A percentile compares a stretch with the other conserved stretches of the same genome.
phyloP scores from a whole-genome alignment of 1,140 invertebrate genomes.

The Hycleus phaleratus region DNA sequence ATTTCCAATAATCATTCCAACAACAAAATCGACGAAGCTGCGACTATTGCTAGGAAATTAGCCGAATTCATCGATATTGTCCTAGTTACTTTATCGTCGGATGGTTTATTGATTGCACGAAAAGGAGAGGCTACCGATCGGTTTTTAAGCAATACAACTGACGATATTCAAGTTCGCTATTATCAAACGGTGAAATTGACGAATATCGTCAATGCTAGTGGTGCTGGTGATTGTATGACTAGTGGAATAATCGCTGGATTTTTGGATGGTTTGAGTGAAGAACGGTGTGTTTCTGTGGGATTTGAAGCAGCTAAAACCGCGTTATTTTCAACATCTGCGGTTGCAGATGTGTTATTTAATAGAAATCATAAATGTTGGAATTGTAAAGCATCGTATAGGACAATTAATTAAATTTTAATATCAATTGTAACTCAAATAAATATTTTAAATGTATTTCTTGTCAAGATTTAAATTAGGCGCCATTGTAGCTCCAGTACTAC shows the following conservation, averaged over 20 bases:
- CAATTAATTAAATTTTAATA: not conserved
- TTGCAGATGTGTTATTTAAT: slow-evolving; percentile 21
- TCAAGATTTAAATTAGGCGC: too few relatives aligned
- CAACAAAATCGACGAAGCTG: slow-evolving; percentile 27
- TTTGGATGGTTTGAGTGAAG: slow-evolving; percentile 42
- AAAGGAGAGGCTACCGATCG: slow-evolving; percentile 25
- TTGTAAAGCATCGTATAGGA: not conserved
- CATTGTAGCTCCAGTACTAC: too few relatives aligned
- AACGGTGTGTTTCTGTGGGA: slow-evolving; percentile 46
- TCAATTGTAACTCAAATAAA: too few relatives aligned
- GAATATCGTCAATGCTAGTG: slow-evolving; percentile 52
- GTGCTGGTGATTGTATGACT: slow-evolving; percentile 58
- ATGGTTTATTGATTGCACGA: slow-evolving; percentile 46
- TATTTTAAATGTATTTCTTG: not conserved
- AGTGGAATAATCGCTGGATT: slow-evolving; percentile 51
- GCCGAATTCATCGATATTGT: slow-evolving; percentile 44
- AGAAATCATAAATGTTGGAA: slow-evolving; percentile 1
- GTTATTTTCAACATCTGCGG: slow-evolving; percentile 34
- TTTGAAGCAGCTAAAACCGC: slow-evolving; percentile 48
- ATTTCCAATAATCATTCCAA: slow-evolving; percentile 13
- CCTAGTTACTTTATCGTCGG: slow-evolving; percentile 49
- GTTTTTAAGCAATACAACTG: slow-evolving; percentile 12
- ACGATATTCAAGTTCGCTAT: slow-evolving; percentile 32
- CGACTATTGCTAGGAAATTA: slow-evolving; percentile 25
- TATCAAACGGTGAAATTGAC: slow-evolving; percentile 42